A percentile compares a stretch with the other conserved stretches of the same genome.
Evolutionary conservation across 2,113 vertebrate genomes (phyloP).

Genomic region (Bujurquina vittata): DNA sequence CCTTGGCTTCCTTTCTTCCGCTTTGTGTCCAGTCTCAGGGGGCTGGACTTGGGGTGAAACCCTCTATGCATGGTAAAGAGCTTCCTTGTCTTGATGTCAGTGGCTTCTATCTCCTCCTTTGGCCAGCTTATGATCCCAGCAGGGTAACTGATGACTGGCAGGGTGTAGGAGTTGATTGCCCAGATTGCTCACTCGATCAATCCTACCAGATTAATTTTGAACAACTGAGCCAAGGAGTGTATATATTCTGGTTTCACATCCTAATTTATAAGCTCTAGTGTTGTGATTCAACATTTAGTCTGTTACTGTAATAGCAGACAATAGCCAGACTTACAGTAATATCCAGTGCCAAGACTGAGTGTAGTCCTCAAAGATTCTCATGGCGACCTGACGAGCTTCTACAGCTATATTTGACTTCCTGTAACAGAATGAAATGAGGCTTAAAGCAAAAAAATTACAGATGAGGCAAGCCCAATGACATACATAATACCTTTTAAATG

Average conservation of each 20-base stretch:
- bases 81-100: too few species aligned
- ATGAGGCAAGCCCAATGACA: background rate
- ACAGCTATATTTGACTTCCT: slow-evolving; percentile 89
- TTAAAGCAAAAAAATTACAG: background rate
- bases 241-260: background rate
- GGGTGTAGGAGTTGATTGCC: too few species aligned
- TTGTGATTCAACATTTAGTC: background rate
- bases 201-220: too few species aligned
- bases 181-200: too few species aligned
- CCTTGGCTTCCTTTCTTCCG: too few species aligned
- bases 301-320: background rate
- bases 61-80: too few species aligned
- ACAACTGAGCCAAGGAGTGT: too few species aligned
- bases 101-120: too few species aligned
- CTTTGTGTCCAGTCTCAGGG: too few species aligned
- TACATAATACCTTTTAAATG: background rate
- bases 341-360: slow-evolving; percentile 98
- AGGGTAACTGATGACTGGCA: too few species aligned
- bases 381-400: slow-evolving; percentile 89
- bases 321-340: slow-evolving; percentile 82
- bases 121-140: too few species aligned
- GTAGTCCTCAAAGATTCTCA: slow-evolving; percentile 97
- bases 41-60: too few species aligned
- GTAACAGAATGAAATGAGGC: slow-evolving; percentile 6
- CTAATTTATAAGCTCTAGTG: background rate